Evolutionary conservation across 2,797 vertebrate species (phyloP).

Genomic region (Takifugu ocellatus): DNA sequence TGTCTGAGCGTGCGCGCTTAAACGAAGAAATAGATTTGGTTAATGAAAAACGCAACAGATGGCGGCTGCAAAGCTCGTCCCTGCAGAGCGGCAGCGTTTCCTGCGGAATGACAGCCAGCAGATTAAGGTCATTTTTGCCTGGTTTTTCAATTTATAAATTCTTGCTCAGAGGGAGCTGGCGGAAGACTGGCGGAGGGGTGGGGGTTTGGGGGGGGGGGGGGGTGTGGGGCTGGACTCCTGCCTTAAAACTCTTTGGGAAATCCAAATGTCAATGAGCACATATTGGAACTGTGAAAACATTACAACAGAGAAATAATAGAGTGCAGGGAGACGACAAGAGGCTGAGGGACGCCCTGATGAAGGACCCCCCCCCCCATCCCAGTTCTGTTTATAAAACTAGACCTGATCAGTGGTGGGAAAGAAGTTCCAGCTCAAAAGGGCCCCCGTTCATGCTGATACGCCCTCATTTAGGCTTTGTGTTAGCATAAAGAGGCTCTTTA

Average conservation of each 20-base stretch:
- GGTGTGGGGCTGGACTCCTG: slow-evolving; percentile 62
- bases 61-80: slow-evolving; percentile 70
- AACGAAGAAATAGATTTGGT: slow-evolving; percentile 76
- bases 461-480: no score
- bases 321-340: slow-evolving; percentile 29
- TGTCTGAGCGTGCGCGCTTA: slow-evolving; percentile 72
- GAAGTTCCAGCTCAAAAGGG: slow-evolving; percentile 15
- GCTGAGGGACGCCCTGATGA: slow-evolving; percentile 23
- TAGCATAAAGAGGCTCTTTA: slow-evolving; percentile 2
- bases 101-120: slow-evolving; percentile 66
- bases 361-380: slow-evolving; percentile 13
- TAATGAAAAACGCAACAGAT: slow-evolving; percentile 80
- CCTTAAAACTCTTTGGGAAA: slow-evolving; percentile 63
- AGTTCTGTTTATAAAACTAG: slow-evolving; percentile 52
- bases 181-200: slow-evolving; percentile 12
- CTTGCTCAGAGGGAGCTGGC: slow-evolving; percentile 61
- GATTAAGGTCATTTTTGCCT: slow-evolving; percentile 78
- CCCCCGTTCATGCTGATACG: slow-evolving; percentile 31
- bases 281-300: slow-evolving; percentile 67
- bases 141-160: slow-evolving; percentile 77
- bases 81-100: slow-evolving; percentile 68
- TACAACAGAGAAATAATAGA: slow-evolving; percentile 45
- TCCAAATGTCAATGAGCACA: slow-evolving; percentile 72
- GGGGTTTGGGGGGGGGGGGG: not conserved
- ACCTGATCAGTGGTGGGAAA: slow-evolving; percentile 29